Percentiles rank a stretch among this genome's conserved stretches.
Evolutionary conservation across 2,888 invertebrate genomes (phyloP).

Genomic region (Cryptus armator): DNA sequence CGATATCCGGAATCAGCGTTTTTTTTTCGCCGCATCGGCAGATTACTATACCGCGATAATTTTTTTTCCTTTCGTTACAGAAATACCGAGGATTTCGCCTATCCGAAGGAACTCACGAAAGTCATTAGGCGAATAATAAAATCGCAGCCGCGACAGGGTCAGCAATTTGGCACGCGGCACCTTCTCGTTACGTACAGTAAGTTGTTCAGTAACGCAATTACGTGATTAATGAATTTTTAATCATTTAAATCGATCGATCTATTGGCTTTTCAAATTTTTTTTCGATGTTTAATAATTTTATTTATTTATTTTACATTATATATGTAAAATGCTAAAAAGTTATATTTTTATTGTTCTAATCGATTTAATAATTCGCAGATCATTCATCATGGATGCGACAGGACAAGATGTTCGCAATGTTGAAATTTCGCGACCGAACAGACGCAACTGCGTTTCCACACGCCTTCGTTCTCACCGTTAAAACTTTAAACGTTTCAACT

Average conservation of each 20-base stretch:
- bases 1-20: too few relatives aligned
- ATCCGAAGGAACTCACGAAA: slow-evolving; percentile 82
- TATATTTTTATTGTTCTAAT: background rate
- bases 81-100: slow-evolving; percentile 74
- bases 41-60: too few relatives aligned
- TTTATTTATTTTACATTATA: too few relatives aligned
- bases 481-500: slow-evolving; percentile 56
- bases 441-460: slow-evolving; percentile 77
- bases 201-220: slow-evolving; percentile 72
- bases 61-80: slow-evolving; percentile 71
- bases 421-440: slow-evolving; percentile 79
- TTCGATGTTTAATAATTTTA: too few relatives aligned
- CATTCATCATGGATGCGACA: slow-evolving; percentile 81
- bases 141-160: slow-evolving; percentile 79
- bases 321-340: too few relatives aligned
- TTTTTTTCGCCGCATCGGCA: too few relatives aligned
- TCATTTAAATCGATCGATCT: too few relatives aligned
- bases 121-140: slow-evolving; percentile 82
- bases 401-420: slow-evolving; percentile 82
- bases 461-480: slow-evolving; percentile 81
- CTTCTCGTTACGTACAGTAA: slow-evolving; percentile 82
- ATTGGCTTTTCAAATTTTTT: too few relatives aligned
- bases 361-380: slow-evolving; percentile 70
- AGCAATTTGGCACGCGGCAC: slow-evolving; percentile 81
- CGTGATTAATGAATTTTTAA: too few relatives aligned